Evolutionary conservation across 2,113 vertebrate species (phyloP).

Genomic region (Onychostoma macrolepis): DNA sequence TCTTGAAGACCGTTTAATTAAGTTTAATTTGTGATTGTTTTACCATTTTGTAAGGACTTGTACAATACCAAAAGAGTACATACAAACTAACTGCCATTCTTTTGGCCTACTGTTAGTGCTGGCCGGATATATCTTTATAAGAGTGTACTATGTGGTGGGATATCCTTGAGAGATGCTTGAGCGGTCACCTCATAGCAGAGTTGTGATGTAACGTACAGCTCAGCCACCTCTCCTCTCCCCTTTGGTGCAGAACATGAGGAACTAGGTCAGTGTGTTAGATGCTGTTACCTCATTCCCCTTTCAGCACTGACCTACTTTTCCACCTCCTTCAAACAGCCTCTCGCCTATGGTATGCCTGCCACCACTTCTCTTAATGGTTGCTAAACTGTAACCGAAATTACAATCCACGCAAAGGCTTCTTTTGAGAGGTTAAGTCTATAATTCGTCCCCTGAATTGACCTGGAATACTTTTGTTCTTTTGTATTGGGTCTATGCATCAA

Average conservation of each 20-base stretch:
- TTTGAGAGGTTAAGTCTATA: neutral
- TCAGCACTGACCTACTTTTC: slow-evolving; percentile 82
- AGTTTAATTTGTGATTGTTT: neutral
- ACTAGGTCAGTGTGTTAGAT: slow-evolving; percentile 85
- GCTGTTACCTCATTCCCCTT: slow-evolving; percentile 72
- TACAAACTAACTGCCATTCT: neutral
- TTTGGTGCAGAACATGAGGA: slow-evolving; percentile 57
- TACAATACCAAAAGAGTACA: neutral
- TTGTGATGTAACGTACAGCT: slow-evolving; percentile 47
- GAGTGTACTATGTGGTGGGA: neutral
- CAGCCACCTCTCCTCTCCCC: slow-evolving; percentile 3
- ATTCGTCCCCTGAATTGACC: neutral
- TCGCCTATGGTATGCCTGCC: neutral
- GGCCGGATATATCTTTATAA: neutral
- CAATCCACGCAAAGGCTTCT: neutral
- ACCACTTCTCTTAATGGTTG: neutral
- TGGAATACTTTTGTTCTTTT: neutral
- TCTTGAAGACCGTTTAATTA: neutral
- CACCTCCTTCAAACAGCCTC: neutral
- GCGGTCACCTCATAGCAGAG: neutral
- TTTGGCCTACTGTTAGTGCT: neutral
- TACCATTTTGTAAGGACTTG: neutral
- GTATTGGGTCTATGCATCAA: neutral
- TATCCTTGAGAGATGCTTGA: slow-evolving; percentile 7
- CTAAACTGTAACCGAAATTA: neutral